Percentiles rank a stretch among this genome's conserved stretches.
Evolutionary conservation across 2,797 vertebrate species (phyloP).

Genomic region (Muraenolepis orangiensis): DNA sequence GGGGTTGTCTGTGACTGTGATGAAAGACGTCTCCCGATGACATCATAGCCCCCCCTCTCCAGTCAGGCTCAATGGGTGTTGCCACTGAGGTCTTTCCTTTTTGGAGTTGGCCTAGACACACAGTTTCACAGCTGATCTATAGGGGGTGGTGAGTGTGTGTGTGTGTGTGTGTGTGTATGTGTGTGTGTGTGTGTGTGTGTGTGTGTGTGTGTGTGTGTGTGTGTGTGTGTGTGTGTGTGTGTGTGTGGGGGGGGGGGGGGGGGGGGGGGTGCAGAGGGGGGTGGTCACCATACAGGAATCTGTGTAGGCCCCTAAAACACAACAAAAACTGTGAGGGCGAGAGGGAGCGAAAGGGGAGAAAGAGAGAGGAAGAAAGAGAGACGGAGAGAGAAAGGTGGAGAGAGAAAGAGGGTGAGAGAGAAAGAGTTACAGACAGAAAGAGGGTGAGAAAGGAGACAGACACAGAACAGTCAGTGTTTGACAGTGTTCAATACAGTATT

Average conservation of each 20-base stretch:
- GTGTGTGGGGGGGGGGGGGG: neutral
- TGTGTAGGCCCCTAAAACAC: no score
- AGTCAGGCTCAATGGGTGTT: constrained; percentile 12
- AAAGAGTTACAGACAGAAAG: no score
- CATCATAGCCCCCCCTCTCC: constrained; percentile 46
- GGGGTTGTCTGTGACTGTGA: constrained; percentile 35
- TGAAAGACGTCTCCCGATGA: constrained; percentile 61
- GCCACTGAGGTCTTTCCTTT: constrained; percentile 55
- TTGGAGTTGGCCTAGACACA: constrained; percentile 35
- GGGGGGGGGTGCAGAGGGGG: neutral
- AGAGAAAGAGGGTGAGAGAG: no score
- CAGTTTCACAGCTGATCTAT: constrained; percentile 46
- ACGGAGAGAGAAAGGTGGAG: no score
- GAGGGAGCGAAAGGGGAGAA: neutral
- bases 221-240: neutral
- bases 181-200: constrained; percentile 15
- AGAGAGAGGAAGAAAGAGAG: neutral
- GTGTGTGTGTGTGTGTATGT: constrained; percentile 15
- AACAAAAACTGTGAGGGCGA: neutral
- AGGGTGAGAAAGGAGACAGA: no score
- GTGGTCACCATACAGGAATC: neutral
- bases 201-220: constrained; percentile 3
- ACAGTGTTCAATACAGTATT: no score
- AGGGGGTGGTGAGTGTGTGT: constrained; percentile 7
- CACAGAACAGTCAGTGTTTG: no score